Conservation (phyloP, 1,140 invertebrate species). For the Heterodera carotae region DNA sequence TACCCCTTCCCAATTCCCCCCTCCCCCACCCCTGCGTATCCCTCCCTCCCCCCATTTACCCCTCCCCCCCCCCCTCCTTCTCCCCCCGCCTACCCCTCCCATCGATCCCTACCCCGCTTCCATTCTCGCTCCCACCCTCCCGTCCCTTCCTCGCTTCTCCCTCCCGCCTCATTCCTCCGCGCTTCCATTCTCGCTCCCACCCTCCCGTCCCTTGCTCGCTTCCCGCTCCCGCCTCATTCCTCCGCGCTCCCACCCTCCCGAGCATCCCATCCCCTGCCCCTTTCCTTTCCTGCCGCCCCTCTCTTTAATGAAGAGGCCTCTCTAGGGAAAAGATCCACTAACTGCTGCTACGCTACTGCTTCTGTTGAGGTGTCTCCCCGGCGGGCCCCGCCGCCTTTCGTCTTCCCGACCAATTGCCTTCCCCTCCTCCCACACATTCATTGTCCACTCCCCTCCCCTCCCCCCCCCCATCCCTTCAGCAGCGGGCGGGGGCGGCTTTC, state of each 20-base stretch:
- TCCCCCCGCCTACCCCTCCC: too few relatives aligned
- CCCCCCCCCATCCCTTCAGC: not conserved
- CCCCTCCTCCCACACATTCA: not conserved
- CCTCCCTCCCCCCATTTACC: too few relatives aligned
- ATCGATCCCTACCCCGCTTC: too few relatives aligned
- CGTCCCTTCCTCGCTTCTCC: not conserved
- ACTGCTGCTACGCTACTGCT: not conserved
- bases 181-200: not conserved
- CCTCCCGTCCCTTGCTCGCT: not conserved
- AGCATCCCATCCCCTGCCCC: not conserved
- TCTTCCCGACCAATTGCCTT: conserved; percentile 2
- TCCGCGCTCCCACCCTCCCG: not conserved
- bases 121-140: not conserved
- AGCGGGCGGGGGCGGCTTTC: too few relatives aligned
- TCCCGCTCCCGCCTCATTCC: not conserved
- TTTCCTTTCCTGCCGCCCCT: too few relatives aligned
- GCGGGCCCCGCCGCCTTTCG: too few relatives aligned
- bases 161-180: too few relatives aligned
- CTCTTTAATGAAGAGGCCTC: not conserved
- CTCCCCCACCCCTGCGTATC: too few relatives aligned
- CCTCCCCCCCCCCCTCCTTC: too few relatives aligned
- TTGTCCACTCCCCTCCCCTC: too few relatives aligned
- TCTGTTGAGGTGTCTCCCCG: not conserved
- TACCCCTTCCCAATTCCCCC: too few relatives aligned
- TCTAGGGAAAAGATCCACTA: not conserved